Evolutionary conservation across 2,797 vertebrate genomes (phyloP), one percentile per base, ranked within the genome.

Genomic region (Hafferia zeledoni): DNA sequence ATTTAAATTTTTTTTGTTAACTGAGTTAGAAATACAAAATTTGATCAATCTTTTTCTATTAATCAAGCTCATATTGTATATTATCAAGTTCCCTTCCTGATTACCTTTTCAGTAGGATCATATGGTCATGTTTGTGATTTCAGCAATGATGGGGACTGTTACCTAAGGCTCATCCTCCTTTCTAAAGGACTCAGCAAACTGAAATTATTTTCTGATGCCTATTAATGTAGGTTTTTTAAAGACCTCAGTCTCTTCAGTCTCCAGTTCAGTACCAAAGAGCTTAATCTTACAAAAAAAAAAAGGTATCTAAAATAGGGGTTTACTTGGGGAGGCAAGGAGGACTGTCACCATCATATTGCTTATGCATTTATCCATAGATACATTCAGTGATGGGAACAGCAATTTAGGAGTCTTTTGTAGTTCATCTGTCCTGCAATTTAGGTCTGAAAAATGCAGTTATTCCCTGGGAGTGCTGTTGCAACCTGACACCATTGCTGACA

Each of bases 1-100:
- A 50, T 84, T 93, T 86, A 33, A 92, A 81, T 93, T 74, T 87
- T 25, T 25, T 87, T 93, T 83, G 9, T 76, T 91, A 89, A 75
- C 31, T 43, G 33, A 69, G n/a, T 88, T 65, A 78, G 46, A 93
- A 89, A 70, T 77, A 17, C 8, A 67, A 87, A 78, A 81, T 44
- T 71, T 86, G 57, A 22, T 67, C 72, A 44, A 4, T 3, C 0
- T 64, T 9, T 28, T 33, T 71, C 35, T 91, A 20, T 67, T 95
- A 91, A 75, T 81, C 47, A 90, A 43, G n/a, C 11, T 80, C 10
- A 17, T 71, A 30, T 52, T 89, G 13, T 57, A 4, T 87, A 37
- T 55, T 78, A 27, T 23, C 18, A 13, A 5, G 72, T 81, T 85
- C 5, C 27, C 12, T 86, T 93, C 35, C 46, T 65, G 44, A 44